Conservation (phyloP, 2,797 vertebrate species). For the Emys orbicularis region DNA sequence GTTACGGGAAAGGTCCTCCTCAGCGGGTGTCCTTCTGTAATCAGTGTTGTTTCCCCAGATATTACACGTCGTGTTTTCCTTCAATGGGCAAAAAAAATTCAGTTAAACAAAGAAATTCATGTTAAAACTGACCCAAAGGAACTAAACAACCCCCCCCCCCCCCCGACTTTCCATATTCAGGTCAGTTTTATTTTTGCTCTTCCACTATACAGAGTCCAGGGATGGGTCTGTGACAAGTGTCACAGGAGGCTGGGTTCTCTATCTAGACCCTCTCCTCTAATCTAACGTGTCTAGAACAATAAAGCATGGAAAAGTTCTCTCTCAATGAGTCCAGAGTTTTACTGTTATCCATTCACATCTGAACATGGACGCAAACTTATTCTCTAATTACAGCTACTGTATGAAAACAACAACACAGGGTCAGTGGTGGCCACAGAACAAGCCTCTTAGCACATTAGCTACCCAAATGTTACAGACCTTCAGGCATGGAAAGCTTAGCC, state of each 20-base stretch:
- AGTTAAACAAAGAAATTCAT: neutral
- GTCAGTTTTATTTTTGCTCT: neutral
- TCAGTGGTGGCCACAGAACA: neutral
- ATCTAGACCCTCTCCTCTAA: neutral
- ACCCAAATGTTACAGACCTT: neutral
- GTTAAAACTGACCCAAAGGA: rapidly evolving
- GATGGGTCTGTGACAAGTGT: neutral
- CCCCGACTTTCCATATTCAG: neutral
- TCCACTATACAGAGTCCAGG: neutral
- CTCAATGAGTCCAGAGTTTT: neutral
- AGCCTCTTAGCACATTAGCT: neutral
- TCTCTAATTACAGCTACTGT: neutral
- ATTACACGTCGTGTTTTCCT: constrained; percentile 76
- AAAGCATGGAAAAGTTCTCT: neutral
- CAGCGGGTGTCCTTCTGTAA: constrained; percentile 65
- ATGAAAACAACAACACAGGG: neutral
- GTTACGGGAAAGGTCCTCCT: constrained; percentile 88
- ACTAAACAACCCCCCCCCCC: neutral
- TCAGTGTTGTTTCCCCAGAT: constrained; percentile 82
- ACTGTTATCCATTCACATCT: neutral
- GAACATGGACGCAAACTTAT: neutral
- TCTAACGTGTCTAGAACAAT: neutral
- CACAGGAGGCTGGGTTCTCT: neutral
- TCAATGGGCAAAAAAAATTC: rapidly evolving
- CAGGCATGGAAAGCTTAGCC: neutral